Conservation (phyloP, 2,797 vertebrate species). For the Phalanger gymnotis region DNA sequence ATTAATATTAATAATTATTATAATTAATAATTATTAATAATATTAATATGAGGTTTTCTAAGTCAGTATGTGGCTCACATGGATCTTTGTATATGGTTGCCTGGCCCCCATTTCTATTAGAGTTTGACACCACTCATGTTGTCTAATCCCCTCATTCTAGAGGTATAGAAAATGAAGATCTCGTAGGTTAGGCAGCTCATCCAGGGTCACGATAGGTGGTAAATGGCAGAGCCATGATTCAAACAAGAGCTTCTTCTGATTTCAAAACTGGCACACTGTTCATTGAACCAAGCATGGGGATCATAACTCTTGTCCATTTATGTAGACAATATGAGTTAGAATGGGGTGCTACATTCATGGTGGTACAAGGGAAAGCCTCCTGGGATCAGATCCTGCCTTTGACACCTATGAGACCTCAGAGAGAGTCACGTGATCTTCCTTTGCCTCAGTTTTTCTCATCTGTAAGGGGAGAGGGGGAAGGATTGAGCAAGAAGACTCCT, state of each 20-base stretch:
- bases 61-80: not conserved
- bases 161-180: not conserved
- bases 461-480: not conserved
- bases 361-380: not conserved
- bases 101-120: not conserved
- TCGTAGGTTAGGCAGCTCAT: not conserved
- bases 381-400: not conserved
- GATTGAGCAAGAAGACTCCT: not conserved
- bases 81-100: not conserved
- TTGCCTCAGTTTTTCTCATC: not conserved
- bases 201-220: not conserved
- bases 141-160: not conserved
- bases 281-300: not conserved
- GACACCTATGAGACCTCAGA: not conserved
- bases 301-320: not conserved
- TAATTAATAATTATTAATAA: no score
- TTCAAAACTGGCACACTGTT: not conserved
- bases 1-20: no score
- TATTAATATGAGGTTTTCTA: not conserved
- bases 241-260: not conserved
- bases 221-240: not conserved
- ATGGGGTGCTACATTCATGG: not conserved
- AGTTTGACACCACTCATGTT: not conserved
- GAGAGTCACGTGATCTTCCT: not conserved
- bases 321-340: not conserved